Percentiles rank a stretch among this genome's conserved stretches.
Conservation (phyloP, 64 coral and sea anemone species). For the Astreopora myriophthalma region DNA sequence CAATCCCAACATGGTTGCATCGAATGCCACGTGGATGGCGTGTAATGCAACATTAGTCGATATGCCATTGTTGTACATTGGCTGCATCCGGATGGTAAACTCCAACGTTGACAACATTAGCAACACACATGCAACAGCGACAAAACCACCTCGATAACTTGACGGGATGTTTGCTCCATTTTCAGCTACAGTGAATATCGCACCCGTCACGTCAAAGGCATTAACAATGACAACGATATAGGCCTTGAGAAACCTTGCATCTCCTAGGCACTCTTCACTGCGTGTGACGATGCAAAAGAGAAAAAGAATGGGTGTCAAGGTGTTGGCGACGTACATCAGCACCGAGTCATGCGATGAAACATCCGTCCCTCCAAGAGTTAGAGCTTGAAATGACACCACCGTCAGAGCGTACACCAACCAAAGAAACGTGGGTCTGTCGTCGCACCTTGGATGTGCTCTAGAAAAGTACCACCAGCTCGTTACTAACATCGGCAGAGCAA, state of each 20-base stretch:
- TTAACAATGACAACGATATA: background rate
- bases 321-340: background rate
- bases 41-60: no score
- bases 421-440: background rate
- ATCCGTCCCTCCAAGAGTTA: background rate
- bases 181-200: background rate
- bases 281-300: background rate
- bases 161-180: background rate
- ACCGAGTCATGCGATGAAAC: background rate
- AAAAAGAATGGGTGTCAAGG: background rate
- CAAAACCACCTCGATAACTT: background rate
- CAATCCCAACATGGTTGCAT: no score
- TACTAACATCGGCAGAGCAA: background rate
- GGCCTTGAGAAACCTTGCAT: background rate
- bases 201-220: background rate
- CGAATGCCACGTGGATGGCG: no score
- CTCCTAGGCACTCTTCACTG: background rate
- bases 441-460: background rate
- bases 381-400: background rate
- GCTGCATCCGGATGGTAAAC: background rate
- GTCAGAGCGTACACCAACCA: background rate
- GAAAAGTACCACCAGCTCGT: background rate
- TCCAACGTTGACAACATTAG: background rate
- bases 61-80: no score
- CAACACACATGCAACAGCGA: background rate